phyloP scores from a whole-genome alignment of 2,888 invertebrate species.

The Patella caerulea region DNA sequence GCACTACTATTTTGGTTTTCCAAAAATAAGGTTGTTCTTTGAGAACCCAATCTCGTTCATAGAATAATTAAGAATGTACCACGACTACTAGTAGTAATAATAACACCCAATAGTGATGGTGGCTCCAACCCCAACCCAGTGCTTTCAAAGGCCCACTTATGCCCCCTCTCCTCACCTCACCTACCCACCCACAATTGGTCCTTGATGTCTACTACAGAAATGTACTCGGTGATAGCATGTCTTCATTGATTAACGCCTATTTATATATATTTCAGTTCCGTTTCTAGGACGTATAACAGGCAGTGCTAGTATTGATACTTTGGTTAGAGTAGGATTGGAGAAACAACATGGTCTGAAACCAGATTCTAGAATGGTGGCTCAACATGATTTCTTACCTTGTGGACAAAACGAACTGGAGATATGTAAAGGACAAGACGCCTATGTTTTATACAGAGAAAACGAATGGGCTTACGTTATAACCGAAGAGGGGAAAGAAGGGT shows the following conservation, averaged over 20 bases:
- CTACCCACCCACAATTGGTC: neutral
- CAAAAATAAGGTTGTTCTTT: no score
- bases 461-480: constrained; percentile 94
- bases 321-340: constrained; percentile 90
- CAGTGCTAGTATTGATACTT: constrained; percentile 91
- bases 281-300: constrained; percentile 88
- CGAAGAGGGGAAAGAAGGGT: constrained; percentile 90
- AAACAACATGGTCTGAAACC: constrained; percentile 77
- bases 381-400: constrained; percentile 88
- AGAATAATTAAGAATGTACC: no score
- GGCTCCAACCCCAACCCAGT: no score
- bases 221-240: neutral
- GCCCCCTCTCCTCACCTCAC: neutral
- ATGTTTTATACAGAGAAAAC: neutral
- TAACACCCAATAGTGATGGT: no score
- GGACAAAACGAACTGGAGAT: constrained; percentile 95
- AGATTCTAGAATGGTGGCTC: constrained; percentile 48
- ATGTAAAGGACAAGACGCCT: constrained; percentile 83
- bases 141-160: no score
- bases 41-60: no score
- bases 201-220: no score
- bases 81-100: no score
- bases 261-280: constrained; percentile 25
- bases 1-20: no score
- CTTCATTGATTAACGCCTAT: neutral